Evolutionary conservation across 1,140 invertebrate genomes (phyloP), one percentile per base, ranked within the genome.

Genomic region (Limonius californicus): DNA sequence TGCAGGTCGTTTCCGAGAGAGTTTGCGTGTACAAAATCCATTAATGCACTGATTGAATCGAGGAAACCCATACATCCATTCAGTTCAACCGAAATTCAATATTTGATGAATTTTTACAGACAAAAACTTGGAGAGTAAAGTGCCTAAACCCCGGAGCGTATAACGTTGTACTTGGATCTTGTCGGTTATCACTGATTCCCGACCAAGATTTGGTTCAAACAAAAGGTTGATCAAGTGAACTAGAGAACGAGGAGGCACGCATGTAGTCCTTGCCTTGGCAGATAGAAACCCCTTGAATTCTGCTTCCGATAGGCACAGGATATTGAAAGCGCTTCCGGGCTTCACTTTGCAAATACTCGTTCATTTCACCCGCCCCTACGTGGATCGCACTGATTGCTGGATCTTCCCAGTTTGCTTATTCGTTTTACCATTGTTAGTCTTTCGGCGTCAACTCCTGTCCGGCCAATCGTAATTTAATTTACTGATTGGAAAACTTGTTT

Each of bases 301-400:
- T 19, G 20, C 16, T 50, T 50, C 45, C 45, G 45, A 50, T 50
- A 50, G 45, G 16, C 45, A 18, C 45, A 50, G 45, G 45, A 50
- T 50, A 50, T 50, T 50, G 45, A 50, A 50, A 50, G 45, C 16
- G 45, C 45, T 50, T 50, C 45, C 45, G 45, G 45, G 20, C 45
- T 50, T 50, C n/a, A 39, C 35, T 50, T 12, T 18, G 45, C 20
- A 50, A 50, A 50, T 50, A 50, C 45, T 50, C 20, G 16, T 19
- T 50, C 45, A 21, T 50, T 50, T 50, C 20, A 3, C 7, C 14
- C 45, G 45, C 14, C 16, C 20, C 14, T 50, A 50, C 45, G 20
- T 18, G 45, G 20, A 50, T 50, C 6, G 14, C 16, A 16, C 45
- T 50, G 45, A 50, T 50, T 50, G 45, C 45, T 19, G 45, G 20